These are phyloP conservation scores for Ferrisia virgata DNA, from an alignment of 2,888 invertebrate species.

Conservation along the genomic window DNA sequence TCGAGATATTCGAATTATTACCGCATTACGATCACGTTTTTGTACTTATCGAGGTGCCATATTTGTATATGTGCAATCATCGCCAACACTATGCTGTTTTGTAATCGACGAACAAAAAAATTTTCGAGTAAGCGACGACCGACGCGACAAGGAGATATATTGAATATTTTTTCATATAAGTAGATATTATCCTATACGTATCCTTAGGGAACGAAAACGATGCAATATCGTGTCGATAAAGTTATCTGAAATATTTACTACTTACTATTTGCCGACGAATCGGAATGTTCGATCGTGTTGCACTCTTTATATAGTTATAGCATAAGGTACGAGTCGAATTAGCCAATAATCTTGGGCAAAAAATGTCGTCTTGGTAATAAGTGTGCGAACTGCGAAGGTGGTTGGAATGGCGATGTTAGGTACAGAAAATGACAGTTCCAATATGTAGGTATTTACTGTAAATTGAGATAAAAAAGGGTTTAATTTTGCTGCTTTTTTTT, in stretches of 20 bases:
- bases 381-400: neutral
- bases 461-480: too few relatives aligned
- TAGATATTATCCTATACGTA: neutral
- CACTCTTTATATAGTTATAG: neutral
- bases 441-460: too few relatives aligned
- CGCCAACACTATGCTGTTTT: neutral
- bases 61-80: conserved; percentile 5
- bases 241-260: conserved; percentile 14
- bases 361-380: neutral
- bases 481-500: too few relatives aligned
- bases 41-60: neutral
- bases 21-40: conserved; percentile 24
- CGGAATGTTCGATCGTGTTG: conserved; percentile 8
- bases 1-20: neutral
- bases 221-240: conserved; percentile 5
- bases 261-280: neutral
- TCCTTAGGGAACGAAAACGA: conserved; percentile 4
- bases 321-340: neutral
- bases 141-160: neutral
- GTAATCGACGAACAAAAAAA: neutral
- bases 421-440: neutral
- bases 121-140: neutral
- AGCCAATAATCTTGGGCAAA: neutral
- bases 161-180: neutral
- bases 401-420: neutral